These are phyloP conservation scores for Epicampocera succincta DNA, from an alignment of 2,888 invertebrate species.

Conservation along the genomic window DNA sequence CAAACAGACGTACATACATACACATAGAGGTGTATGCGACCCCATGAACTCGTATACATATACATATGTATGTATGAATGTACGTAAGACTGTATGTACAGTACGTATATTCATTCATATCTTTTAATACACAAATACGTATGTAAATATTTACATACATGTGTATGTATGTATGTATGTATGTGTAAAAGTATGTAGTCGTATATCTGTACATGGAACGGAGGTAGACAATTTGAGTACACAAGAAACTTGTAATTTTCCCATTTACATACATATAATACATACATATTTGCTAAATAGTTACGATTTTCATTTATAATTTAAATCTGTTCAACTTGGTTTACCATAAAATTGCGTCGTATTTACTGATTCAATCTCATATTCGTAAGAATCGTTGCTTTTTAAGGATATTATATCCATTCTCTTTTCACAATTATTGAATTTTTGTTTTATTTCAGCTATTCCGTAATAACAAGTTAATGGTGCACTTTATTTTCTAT, in stretches of 20 bases:
- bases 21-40: not conserved
- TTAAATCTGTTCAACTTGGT: not conserved
- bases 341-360: constrained; percentile 67
- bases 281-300: no score
- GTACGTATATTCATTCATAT: no score
- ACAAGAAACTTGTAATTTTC: not conserved
- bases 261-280: no score
- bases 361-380: constrained; percentile 38
- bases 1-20: not conserved
- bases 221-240: no score
- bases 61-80: not conserved
- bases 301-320: not conserved
- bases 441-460: constrained; percentile 9
- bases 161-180: not conserved
- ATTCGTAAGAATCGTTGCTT: constrained; percentile 64
- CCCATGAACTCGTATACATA: not conserved
- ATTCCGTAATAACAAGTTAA: constrained; percentile 20
- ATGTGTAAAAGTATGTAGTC: no score
- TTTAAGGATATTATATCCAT: constrained; percentile 67
- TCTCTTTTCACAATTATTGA: constrained; percentile 7
- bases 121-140: not conserved
- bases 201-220: no score
- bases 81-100: no score
- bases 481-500: constrained; percentile 26
- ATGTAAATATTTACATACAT: not conserved